phyloP scores from a whole-genome alignment of 2,113 vertebrate genomes.

The Phylloscopus whistleri region DNA sequence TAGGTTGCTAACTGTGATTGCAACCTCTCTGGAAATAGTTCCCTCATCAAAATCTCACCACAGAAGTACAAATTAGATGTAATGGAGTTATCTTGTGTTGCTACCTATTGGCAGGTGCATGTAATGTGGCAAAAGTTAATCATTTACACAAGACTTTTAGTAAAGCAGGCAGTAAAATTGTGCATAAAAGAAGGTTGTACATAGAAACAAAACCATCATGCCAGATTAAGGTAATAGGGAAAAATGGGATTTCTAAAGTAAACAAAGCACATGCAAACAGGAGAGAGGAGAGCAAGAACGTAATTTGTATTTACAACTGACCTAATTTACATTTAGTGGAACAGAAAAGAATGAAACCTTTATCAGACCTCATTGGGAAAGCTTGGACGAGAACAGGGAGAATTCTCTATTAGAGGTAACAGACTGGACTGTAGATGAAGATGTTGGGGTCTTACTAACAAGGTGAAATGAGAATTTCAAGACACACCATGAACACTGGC shows the following conservation, averaged over 20 bases:
- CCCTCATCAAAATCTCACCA: not conserved
- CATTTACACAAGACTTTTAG: not conserved
- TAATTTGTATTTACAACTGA: not conserved
- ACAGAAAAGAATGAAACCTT: not conserved
- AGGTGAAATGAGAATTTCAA: not conserved
- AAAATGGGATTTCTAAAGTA: constrained; percentile 10
- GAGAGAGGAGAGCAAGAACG: not conserved
- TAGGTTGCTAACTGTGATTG: not conserved
- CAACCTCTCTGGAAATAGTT: not conserved
- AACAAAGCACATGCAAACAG: not conserved
- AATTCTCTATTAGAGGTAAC: not conserved
- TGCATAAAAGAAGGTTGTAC: not conserved
- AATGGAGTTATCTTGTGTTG: not conserved
- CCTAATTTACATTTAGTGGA: not conserved
- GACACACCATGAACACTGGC: rapidly evolving
- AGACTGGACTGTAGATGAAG: not conserved
- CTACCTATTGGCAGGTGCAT: not conserved
- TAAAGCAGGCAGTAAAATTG: not conserved
- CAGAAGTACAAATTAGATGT: not conserved
- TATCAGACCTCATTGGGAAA: not conserved
- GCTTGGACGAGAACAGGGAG: not conserved
- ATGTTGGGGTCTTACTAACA: not conserved
- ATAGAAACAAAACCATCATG: not conserved
- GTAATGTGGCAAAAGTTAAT: not conserved
- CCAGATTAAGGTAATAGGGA: not conserved